Percentiles rank a stretch among this genome's conserved stretches.
These are phyloP conservation scores for Rachycentron canadum DNA, from an alignment of 2,797 vertebrate genomes.

Conservation along the genomic window DNA sequence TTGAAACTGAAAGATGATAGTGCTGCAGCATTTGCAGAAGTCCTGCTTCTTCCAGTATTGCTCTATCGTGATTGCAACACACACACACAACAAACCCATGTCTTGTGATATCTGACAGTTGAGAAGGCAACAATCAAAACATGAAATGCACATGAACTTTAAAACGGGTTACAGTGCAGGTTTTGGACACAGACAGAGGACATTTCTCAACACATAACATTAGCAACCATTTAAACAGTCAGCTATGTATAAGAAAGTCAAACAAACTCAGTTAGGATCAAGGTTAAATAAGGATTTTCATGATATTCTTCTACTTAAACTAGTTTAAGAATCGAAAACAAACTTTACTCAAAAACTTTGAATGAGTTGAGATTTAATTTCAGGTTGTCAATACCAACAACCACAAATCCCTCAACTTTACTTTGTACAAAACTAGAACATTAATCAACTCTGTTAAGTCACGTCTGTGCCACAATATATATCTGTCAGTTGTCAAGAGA, in stretches of 20 bases:
- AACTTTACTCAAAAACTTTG: neutral
- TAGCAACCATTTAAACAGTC: constrained; percentile 4
- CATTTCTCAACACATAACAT: neutral
- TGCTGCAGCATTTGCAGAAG: constrained; percentile 7
- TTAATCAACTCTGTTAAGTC: neutral
- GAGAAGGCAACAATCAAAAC: constrained; percentile 51
- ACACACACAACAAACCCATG: neutral
- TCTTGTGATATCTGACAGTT: constrained; percentile 28
- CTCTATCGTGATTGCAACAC: constrained; percentile 9
- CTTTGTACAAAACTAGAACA: neutral
- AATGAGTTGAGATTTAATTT: neutral
- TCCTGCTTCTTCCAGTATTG: constrained; percentile 10
- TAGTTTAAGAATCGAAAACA: constrained; percentile 11
- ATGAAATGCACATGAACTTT: neutral
- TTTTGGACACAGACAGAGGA: constrained; percentile 14
- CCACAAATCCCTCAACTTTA: neutral
- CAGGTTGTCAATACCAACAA: neutral
- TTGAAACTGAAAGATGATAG: neutral
- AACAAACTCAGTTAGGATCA: constrained; percentile 7
- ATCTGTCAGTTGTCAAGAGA: neutral
- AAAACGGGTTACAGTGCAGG: neutral
- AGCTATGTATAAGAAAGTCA: too few species aligned
- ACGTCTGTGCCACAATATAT: neutral
- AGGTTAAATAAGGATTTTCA: neutral
- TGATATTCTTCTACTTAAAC: neutral